A percentile compares a stretch with the other conserved stretches of the same genome.
Evolutionary conservation across 1,140 invertebrate genomes (phyloP).

Genomic region (Orussus abietinus): DNA sequence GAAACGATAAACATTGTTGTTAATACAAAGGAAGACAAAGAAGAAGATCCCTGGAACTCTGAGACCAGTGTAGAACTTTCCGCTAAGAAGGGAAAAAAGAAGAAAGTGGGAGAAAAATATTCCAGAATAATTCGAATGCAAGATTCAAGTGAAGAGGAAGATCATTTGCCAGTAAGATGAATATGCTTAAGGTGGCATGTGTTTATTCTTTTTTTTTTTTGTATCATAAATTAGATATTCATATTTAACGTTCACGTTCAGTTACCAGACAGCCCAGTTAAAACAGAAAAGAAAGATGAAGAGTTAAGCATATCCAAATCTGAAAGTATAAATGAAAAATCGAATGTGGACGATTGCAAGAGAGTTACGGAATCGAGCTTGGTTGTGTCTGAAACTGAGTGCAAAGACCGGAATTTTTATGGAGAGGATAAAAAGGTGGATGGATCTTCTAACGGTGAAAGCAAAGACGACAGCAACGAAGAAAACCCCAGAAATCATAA

Average conservation of each 20-base stretch:
- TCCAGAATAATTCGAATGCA: conserved; percentile 24
- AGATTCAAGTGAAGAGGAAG: conserved; percentile 41
- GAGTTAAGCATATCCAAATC: background rate
- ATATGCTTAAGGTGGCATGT: no score
- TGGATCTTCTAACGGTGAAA: conserved; percentile 8
- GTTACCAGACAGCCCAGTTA: conserved; percentile 16
- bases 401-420: conserved; percentile 8
- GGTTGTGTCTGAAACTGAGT: no score
- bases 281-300: conserved; percentile 7
- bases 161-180: conserved; percentile 27
- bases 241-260: conserved; percentile 1
- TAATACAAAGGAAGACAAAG: background rate
- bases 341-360: conserved; percentile 6
- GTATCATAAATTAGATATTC: conserved; percentile 3
- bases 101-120: conserved; percentile 20
- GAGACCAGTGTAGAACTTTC: no score
- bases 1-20: no score
- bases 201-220: conserved; percentile 2
- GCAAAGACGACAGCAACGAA: conserved; percentile 9
- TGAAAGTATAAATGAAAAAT: conserved; percentile 7
- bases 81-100: conserved; percentile 10
- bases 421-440: conserved; percentile 6
- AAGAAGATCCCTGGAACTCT: no score
- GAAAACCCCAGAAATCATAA: conserved; percentile 3
- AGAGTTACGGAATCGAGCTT: no score